phyloP scores from a whole-genome alignment of 2,113 vertebrate species.

The Nothobranchius kuhntae region DNA sequence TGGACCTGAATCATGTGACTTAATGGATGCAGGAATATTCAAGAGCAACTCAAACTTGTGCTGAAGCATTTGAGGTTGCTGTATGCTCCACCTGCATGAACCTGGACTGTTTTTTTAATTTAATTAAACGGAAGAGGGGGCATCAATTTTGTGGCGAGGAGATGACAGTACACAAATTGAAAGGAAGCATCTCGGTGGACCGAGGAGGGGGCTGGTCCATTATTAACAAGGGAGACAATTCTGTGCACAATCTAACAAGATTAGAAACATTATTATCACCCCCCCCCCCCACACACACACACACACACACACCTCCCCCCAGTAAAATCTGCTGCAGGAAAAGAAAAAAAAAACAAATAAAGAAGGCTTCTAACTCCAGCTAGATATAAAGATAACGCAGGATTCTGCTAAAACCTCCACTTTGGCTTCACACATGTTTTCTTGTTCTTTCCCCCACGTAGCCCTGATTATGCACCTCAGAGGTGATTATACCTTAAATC shows the following conservation, averaged over 20 bases:
- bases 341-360: slow-evolving; percentile 21
- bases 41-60: slow-evolving; percentile 14
- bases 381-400: neutral
- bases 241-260: slow-evolving; percentile 81
- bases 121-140: slow-evolving; percentile 79
- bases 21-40: neutral
- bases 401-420: slow-evolving; percentile 21
- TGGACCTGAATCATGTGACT: neutral
- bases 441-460: slow-evolving; percentile 38
- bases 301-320: too few relatives aligned
- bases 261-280: slow-evolving; percentile 81
- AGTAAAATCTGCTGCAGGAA: slow-evolving; percentile 36
- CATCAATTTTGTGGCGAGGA: slow-evolving; percentile 78
- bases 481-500: slow-evolving; percentile 46
- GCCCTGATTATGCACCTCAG: slow-evolving; percentile 47
- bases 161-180: slow-evolving; percentile 86
- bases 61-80: slow-evolving; percentile 52
- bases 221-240: slow-evolving; percentile 81
- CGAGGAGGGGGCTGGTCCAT: slow-evolving; percentile 65
- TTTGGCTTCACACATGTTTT: slow-evolving; percentile 41
- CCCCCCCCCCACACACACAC: too few relatives aligned
- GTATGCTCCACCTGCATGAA: slow-evolving; percentile 57
- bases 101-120: slow-evolving; percentile 76
- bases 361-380: slow-evolving; percentile 7
- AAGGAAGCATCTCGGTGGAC: slow-evolving; percentile 76